Conservation (phyloP, 2,797 vertebrate species). For the Girardinus metallicus region DNA sequence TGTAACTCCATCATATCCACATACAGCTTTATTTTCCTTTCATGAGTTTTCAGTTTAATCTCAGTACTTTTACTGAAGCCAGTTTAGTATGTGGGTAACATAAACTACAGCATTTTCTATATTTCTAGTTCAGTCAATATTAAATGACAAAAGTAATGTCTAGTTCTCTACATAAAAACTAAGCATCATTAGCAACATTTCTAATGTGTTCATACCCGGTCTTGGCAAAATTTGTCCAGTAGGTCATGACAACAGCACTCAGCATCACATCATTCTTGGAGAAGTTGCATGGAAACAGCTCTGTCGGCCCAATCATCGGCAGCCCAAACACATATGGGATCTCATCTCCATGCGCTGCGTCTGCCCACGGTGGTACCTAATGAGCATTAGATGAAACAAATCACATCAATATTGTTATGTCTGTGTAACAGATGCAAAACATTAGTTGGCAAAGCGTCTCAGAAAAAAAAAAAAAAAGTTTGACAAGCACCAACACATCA, state of each 20-base stretch:
- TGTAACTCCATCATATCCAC: background rate
- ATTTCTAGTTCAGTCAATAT: background rate
- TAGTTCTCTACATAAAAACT: background rate
- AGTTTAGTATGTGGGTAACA: background rate
- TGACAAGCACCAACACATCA: too few species aligned
- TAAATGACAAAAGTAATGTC: background rate
- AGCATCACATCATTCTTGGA: slow-evolving; percentile 99
- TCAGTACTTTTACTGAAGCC: background rate
- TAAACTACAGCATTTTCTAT: background rate
- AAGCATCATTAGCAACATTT: background rate
- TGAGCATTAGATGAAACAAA: slow-evolving; percentile 42
- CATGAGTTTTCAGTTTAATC: background rate
- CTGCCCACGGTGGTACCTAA: slow-evolving; percentile 95
- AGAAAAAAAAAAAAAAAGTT: background rate
- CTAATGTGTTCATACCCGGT: slow-evolving; percentile 87
- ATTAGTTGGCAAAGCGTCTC: background rate
- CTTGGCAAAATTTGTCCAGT: slow-evolving; percentile 99
- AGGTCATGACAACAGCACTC: slow-evolving; percentile 98
- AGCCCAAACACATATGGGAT: slow-evolving; percentile 97
- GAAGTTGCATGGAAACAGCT: slow-evolving; percentile 99
- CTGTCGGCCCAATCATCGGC: slow-evolving; percentile 98
- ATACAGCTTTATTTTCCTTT: background rate
- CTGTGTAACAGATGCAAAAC: slow-evolving; percentile 27
- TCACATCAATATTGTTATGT: slow-evolving; percentile 33
- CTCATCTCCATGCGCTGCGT: slow-evolving; percentile 97